Evolutionary conservation across 2,113 vertebrate species (phyloP).

Genomic region (Zosterops borbonicus): DNA sequence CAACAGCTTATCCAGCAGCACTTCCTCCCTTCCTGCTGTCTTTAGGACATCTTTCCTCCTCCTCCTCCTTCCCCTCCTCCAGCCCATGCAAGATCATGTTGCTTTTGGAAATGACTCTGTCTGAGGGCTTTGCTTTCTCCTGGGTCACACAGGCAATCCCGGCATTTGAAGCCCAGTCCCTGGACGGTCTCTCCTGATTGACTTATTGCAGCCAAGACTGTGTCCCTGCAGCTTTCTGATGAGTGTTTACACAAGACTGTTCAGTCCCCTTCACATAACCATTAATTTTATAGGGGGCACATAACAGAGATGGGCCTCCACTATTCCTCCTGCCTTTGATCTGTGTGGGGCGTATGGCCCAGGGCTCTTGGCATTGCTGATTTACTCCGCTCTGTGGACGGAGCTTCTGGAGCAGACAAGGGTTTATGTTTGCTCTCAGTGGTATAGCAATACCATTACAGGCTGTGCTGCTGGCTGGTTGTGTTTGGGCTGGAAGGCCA

Average conservation of each 20-base stretch:
- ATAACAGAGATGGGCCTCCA: conserved; percentile 9
- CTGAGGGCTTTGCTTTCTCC: neutral
- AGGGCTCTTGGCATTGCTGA: neutral
- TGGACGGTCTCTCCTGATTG: neutral
- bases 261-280: neutral
- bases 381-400: neutral
- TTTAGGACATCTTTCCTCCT: neutral
- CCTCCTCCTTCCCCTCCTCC: neutral
- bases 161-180: neutral
- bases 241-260: conserved; percentile 34
- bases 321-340: conserved; percentile 37
- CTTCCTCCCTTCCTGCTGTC: neutral
- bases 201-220: neutral
- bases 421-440: neutral
- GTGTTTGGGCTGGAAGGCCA: neutral
- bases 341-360: neutral
- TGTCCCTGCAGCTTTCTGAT: neutral
- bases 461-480: neutral
- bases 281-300: conserved; percentile 55
- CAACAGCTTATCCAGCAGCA: neutral
- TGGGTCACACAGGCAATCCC: accelerated
- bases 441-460: neutral
- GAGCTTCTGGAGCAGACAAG: conserved; percentile 4
- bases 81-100: neutral
- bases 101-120: neutral